Evolutionary conservation across 2,888 invertebrate species (phyloP), one percentile per base, ranked within the genome.

Genomic region (Prosapia bicincta): DNA sequence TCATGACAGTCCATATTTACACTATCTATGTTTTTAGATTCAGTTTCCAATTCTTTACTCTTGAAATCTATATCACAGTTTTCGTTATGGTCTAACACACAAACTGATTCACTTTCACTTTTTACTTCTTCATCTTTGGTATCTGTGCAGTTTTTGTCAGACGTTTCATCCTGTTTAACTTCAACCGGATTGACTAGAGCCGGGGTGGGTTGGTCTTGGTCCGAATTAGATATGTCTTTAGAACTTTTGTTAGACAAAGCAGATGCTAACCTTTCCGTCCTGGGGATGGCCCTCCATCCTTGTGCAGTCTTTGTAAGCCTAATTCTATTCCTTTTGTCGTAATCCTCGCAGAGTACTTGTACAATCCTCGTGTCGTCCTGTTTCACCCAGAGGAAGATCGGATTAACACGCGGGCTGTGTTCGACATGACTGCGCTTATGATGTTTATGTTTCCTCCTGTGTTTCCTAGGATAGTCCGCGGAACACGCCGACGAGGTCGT

Each of bases 331-430:
- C 93, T 88, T 84, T 92, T 90, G 87, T 95, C 94, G 88, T 94
- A 94, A 85, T 95, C 94, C 85, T 95, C 95, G 86, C 94, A 94
- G 85, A 91, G 90, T 82, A 95, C 94, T 85, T 93, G 92, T 83
- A 93, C 91, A 85, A 95, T 93, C 84, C 90, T 89, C 79, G 92
- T 92, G 85, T 93, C 92, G 81, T 90, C 90, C 85, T 93, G 93
- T 83, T 92, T 91, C 79, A 93, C 92, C 94, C 94, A 95, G 81
- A 95, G 88, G 85, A 95, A 95, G 80, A 95, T 92, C 80, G 94
- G 94, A 83, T 93, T 92, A 81, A 93, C 90, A 77, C 91, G 90
- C 81, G 92, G 88, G 82, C 86, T 86, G 73, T 89, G 85, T 81
- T 84, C 82, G 77, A 85, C 85, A 66, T 78, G 77, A 13, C 75